Conservation (phyloP, 2,113 vertebrate species). For the Brachirus orientalis region DNA sequence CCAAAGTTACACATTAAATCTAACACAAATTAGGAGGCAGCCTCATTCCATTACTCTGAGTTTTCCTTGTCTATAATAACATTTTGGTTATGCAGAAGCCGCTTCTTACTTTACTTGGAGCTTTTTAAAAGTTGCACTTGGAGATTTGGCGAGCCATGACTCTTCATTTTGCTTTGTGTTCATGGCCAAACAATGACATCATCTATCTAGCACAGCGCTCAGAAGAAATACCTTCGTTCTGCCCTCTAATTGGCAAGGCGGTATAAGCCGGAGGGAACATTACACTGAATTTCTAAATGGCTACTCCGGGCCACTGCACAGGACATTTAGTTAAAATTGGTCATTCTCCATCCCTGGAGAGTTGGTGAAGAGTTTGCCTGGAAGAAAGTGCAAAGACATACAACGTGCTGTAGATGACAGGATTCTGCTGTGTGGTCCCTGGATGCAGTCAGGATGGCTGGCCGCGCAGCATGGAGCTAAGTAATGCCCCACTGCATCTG, state of each 20-base stretch:
- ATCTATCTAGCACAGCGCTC: constrained; percentile 47
- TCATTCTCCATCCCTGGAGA: constrained; percentile 65
- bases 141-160: constrained; percentile 33
- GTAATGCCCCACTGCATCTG: constrained; percentile 69
- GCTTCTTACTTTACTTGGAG: constrained; percentile 19
- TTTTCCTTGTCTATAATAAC: too few species aligned
- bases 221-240: constrained; percentile 51
- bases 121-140: constrained; percentile 28
- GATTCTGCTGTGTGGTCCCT: constrained; percentile 64
- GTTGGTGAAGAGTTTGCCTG: constrained; percentile 56
- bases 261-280: constrained; percentile 56
- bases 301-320: constrained; percentile 64
- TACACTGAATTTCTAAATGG: constrained; percentile 65
- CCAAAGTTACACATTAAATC: constrained; percentile 2
- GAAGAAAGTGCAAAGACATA: constrained; percentile 67
- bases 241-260: constrained; percentile 72
- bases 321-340: constrained; percentile 74
- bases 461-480: constrained; percentile 60
- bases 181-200: constrained; percentile 63
- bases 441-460: constrained; percentile 55
- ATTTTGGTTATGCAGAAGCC: not conserved
- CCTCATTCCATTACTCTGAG: not conserved
- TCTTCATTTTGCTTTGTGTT: constrained; percentile 39
- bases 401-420: constrained; percentile 64
- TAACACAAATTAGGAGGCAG: not conserved